These are phyloP conservation scores for Dromas ardeola DNA, from an alignment of 2,113 vertebrate species.

Conservation along the genomic window DNA sequence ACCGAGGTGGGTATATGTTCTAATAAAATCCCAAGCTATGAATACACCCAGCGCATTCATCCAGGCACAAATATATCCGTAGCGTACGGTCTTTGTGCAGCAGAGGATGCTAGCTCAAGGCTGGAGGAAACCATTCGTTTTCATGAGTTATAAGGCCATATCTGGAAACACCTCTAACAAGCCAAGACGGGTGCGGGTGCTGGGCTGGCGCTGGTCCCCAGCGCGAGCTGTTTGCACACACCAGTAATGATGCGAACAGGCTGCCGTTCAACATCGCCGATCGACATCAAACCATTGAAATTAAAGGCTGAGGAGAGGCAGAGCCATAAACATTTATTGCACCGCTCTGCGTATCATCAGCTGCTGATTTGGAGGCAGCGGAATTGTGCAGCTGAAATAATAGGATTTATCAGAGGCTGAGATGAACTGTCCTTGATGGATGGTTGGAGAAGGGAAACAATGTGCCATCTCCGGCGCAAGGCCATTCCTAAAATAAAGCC, in stretches of 20 bases:
- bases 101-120: not conserved
- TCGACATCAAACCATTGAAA: constrained; percentile 53
- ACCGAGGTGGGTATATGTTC: not conserved
- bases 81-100: not conserved
- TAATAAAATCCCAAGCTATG: constrained; percentile 35
- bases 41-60: not conserved
- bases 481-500: not conserved
- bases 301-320: constrained; percentile 58
- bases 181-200: not conserved
- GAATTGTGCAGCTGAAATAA: constrained; percentile 48
- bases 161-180: constrained; percentile 50
- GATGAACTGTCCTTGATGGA: constrained; percentile 35
- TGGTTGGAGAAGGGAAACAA: not conserved
- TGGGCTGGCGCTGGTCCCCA: constrained; percentile 1
- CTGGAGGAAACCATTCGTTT: constrained; percentile 36
- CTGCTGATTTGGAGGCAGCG: constrained; percentile 39
- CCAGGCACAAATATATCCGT: not conserved
- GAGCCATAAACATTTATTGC: constrained; percentile 67
- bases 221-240: constrained; percentile 46
- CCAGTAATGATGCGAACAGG: constrained; percentile 42
- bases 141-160: constrained; percentile 37
- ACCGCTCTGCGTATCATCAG: constrained; percentile 43
- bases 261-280: constrained; percentile 23
- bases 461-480: not conserved
- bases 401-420: constrained; percentile 16